These are phyloP conservation scores for Symphodus melops DNA, from an alignment of 2,113 vertebrate genomes.

Conservation along the genomic window DNA sequence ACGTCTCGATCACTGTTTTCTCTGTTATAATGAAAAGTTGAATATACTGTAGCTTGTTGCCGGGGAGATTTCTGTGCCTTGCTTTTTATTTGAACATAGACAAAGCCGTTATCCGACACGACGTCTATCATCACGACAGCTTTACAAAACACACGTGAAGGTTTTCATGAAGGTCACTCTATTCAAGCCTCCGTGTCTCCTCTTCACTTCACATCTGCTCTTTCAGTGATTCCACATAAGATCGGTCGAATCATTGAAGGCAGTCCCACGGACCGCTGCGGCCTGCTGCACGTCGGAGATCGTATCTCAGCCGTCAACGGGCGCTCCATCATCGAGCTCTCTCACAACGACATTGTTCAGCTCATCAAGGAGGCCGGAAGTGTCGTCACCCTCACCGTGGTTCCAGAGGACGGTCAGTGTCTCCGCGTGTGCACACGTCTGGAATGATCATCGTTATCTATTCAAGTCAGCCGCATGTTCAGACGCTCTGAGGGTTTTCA, in stretches of 20 bases:
- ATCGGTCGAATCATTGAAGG: slow-evolving; percentile 97
- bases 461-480: not conserved
- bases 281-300: slow-evolving; percentile 94
- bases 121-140: not conserved
- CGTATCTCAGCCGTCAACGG: slow-evolving; percentile 96
- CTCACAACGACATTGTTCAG: slow-evolving; percentile 95
- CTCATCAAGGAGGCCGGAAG: slow-evolving; percentile 97
- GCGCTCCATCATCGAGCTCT: slow-evolving; percentile 93
- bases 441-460: not conserved
- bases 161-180: not conserved
- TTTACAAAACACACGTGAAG: not conserved
- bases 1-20: too few species aligned
- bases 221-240: slow-evolving; percentile 96
- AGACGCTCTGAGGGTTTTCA: too few species aligned
- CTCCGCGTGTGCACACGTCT: not conserved
- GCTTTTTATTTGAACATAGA: not conserved
- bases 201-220: slow-evolving; percentile 28
- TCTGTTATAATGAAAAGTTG: too few species aligned
- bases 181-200: not conserved
- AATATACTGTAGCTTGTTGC: not conserved
- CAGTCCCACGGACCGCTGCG: slow-evolving; percentile 95
- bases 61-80: not conserved
- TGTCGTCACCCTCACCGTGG: slow-evolving; percentile 92
- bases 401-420: slow-evolving; percentile 93
- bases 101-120: not conserved